Conservation (phyloP, 2,797 vertebrate species). For the Bradypus variegatus region DNA sequence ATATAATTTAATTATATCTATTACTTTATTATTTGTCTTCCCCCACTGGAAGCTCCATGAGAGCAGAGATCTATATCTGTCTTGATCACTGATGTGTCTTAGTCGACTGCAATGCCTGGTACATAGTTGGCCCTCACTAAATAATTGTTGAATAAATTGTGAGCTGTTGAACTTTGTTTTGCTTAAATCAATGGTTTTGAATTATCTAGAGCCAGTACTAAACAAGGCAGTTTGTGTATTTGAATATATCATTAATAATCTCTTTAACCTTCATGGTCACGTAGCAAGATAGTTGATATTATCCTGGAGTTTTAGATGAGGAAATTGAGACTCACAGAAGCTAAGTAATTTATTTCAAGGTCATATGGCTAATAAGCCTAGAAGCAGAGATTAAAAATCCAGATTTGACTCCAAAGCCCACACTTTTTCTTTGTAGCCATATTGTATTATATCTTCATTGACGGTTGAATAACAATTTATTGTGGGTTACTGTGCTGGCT, state of each 20-base stretch:
- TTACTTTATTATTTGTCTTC: not conserved
- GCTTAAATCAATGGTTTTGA: not conserved
- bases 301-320: not conserved
- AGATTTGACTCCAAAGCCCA: not conserved
- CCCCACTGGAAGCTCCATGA: not conserved
- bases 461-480: not conserved
- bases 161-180: slow-evolving; percentile 6
- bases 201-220: not conserved
- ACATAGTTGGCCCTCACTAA: not conserved
- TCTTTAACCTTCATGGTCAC: not conserved
- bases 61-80: not conserved
- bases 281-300: not conserved
- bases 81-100: not conserved
- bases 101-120: not conserved
- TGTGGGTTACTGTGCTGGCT: not conserved
- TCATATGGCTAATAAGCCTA: not conserved
- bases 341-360: not conserved
- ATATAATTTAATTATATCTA: not conserved
- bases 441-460: not conserved
- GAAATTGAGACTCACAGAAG: not conserved
- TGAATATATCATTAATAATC: not conserved
- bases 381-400: not conserved
- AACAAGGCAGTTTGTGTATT: not conserved
- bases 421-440: not conserved
- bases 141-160: not conserved